Percentiles rank a stretch among this genome's conserved stretches.
These are phyloP conservation scores for Melanchra persicariae DNA, from an alignment of 2,888 invertebrate genomes.

Conservation along the genomic window DNA sequence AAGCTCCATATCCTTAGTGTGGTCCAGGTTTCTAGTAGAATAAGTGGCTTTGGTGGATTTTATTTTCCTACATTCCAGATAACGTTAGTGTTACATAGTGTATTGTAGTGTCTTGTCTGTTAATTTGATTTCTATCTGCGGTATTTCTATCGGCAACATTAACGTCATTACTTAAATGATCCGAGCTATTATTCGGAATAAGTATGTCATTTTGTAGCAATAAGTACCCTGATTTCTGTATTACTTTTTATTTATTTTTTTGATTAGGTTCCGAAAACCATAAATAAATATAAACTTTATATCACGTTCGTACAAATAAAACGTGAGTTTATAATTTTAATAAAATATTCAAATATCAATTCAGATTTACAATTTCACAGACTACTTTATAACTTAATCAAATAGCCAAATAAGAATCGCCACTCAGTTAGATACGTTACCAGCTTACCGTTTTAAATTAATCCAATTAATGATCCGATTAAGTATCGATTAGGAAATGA, in stretches of 20 bases:
- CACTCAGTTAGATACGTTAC: constrained; percentile 27
- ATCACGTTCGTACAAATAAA: constrained; percentile 20
- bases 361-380: constrained; percentile 38
- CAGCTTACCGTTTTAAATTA: constrained; percentile 60
- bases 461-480: constrained; percentile 66
- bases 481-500: constrained; percentile 62
- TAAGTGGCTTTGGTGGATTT: not conserved
- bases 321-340: not conserved
- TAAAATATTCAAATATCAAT: constrained; percentile 28
- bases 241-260: not conserved
- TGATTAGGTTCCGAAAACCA: constrained; percentile 1
- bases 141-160: not conserved
- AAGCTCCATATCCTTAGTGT: not conserved
- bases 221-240: not conserved
- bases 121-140: not conserved
- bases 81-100: too few species aligned
- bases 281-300: too few species aligned
- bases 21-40: not conserved
- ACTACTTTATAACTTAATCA: constrained; percentile 47
- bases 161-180: not conserved
- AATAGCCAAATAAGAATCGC: constrained; percentile 49
- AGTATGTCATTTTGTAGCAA: not conserved
- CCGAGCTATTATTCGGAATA: not conserved
- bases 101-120: too few species aligned
- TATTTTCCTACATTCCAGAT: not conserved